These are phyloP conservation scores for Athene cunicularia DNA, from an alignment of 2,113 vertebrate genomes.

Conservation along the genomic window DNA sequence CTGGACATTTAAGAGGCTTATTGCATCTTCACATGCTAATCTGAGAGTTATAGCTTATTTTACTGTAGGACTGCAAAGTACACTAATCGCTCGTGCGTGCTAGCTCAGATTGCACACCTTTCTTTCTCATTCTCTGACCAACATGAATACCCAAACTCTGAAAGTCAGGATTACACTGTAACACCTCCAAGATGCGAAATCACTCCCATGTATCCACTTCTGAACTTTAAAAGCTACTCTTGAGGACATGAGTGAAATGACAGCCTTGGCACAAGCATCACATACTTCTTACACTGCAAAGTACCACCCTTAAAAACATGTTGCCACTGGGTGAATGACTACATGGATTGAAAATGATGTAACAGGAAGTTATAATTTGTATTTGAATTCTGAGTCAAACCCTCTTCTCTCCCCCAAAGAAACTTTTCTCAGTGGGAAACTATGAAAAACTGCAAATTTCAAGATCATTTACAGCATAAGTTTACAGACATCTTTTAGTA, in stretches of 20 bases:
- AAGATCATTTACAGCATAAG: background rate
- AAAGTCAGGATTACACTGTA: background rate
- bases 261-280: fast-evolving
- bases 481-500: background rate
- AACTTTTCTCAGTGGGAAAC: background rate
- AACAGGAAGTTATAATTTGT: background rate
- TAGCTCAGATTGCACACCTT: background rate
- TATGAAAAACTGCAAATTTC: background rate
- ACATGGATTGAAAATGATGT: background rate
- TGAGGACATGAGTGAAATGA: background rate
- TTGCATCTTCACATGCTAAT: background rate
- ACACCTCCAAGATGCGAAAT: background rate
- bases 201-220: background rate
- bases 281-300: background rate
- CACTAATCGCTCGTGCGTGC: fast-evolving
- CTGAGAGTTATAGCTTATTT: background rate
- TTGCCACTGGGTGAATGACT: background rate
- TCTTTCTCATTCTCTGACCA: background rate
- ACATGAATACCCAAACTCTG: background rate
- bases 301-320: background rate
- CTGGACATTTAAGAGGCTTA: background rate
- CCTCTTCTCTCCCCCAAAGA: background rate
- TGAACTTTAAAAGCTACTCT: background rate
- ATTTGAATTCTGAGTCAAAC: background rate
- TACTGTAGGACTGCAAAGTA: background rate